Percentiles rank a stretch among this genome's conserved stretches.
phyloP scores from a whole-genome alignment of 2,113 vertebrate species.

The Halcyon malimbica region DNA sequence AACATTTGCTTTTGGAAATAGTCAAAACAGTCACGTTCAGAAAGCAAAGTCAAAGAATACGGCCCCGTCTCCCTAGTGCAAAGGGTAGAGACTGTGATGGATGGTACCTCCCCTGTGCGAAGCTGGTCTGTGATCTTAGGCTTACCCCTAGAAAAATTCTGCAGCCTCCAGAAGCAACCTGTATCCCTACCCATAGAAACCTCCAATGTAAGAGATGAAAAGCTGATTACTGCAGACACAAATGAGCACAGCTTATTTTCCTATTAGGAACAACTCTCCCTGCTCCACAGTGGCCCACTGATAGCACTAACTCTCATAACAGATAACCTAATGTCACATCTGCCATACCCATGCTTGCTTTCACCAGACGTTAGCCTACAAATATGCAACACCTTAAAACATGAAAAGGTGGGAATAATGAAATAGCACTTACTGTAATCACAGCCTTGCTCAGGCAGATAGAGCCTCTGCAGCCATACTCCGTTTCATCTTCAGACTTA shows the following conservation, averaged over 20 bases:
- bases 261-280: not conserved
- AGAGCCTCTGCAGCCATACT: slow-evolving; percentile 95
- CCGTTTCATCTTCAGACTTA: slow-evolving; percentile 94
- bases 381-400: not conserved
- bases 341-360: not conserved
- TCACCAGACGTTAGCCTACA: not conserved
- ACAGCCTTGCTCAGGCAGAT: slow-evolving; percentile 96
- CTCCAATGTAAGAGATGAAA: not conserved
- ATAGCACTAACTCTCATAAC: not conserved
- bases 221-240: not conserved
- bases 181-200: not conserved
- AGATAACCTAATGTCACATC: not conserved
- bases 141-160: not conserved
- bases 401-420: not conserved
- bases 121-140: not conserved
- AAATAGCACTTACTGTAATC: slow-evolving; percentile 87
- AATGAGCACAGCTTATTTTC: not conserved
- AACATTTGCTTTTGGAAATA: not conserved
- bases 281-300: not conserved
- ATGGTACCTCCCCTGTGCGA: not conserved
- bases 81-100: not conserved
- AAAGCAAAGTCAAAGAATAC: not conserved
- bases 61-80: not conserved
- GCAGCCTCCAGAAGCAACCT: not conserved
- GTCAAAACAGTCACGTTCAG: not conserved